A percentile compares a stretch with the other conserved stretches of the same genome.
Evolutionary conservation across 37 sponge, comb jelly and placozoan species (phyloP).

Genomic region (Spongilla lacustris): DNA sequence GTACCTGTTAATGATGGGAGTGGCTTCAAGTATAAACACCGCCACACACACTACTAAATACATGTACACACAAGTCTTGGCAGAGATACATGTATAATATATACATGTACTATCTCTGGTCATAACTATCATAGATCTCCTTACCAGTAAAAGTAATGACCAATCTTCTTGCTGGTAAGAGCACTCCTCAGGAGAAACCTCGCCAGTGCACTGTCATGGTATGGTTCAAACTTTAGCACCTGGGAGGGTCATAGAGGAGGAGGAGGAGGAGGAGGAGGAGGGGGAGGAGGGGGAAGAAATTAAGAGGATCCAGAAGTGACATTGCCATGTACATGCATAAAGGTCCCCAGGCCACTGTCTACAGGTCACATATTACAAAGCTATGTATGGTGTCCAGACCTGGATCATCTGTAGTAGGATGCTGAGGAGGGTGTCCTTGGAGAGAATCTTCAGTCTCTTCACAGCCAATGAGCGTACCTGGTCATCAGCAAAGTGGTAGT

Average conservation of each 20-base stretch:
- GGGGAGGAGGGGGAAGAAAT: not conserved
- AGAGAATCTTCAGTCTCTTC: slow-evolving; percentile 65
- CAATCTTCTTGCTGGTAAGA: slow-evolving; percentile 83
- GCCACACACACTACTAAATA: too few species aligned
- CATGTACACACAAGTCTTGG: too few species aligned
- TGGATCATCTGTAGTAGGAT: slow-evolving; percentile 88
- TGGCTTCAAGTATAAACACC: not conserved
- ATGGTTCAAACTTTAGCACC: slow-evolving; percentile 91
- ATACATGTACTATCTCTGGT: too few species aligned
- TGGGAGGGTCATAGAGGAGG: not conserved
- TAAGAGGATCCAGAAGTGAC: too few species aligned
- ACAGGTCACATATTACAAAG: too few species aligned
- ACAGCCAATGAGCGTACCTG: slow-evolving; percentile 89
- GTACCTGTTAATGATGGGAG: slow-evolving; percentile 76
- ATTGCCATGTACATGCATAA: too few species aligned
- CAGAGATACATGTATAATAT: too few species aligned
- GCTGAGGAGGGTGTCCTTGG: slow-evolving; percentile 69
- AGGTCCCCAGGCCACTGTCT: not conserved
- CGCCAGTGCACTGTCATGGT: slow-evolving; percentile 89
- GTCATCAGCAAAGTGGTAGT: slow-evolving; percentile 91
- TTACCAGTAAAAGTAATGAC: slow-evolving; percentile 94
- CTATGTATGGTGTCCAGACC: slow-evolving; percentile 50
- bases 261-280: too few species aligned
- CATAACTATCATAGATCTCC: too few species aligned
- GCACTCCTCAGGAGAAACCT: slow-evolving; percentile 81